Base-by-base conservation (phyloP, 2,888 invertebrate species). In the Calameuta filiformis region DNA sequence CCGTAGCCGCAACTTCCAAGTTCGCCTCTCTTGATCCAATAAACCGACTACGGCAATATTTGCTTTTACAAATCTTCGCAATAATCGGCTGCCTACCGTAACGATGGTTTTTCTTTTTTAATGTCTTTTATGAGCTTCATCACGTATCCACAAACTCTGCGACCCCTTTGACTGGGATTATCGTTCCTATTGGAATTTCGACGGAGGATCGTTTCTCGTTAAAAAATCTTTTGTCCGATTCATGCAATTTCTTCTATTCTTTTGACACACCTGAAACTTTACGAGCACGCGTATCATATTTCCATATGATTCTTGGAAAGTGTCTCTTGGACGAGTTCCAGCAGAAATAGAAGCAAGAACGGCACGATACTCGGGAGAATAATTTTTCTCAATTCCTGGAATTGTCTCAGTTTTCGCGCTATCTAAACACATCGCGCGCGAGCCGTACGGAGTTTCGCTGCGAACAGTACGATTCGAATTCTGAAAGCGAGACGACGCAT, bases 21-120 rank as follows among this genome's bases (percentile, higher is more conserved):
- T 56, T 40, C 40, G 80, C 77, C 80, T 77, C 81, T 78, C 82
- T 84, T 84, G 85, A 85, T 85, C 85, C 83, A 85, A 86, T 85
- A 84, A 86, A 81, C 80, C 23, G 78, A 76, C 78, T 73, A 76
- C 80, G 81, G 83, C 79, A 77, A 78, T 83, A 84, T 85, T 86
- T 85, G 84, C 79, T 81, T 81, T 71, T 33, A 71, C 71, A 71
- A 71, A 71, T 71, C 71, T 12, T 31, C 30, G 69, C 71, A 33
- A 34, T 71, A 71, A 71, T 71, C 33, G 31, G 71, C 23, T 56
- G 9, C 56, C 56, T 23, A 56, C 56, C 56, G 56, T 2, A 23
- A 23, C 6, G 23, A 15, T 12, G 3, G 9, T 0, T 23, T 23
- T 56, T n/a, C n/a, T 23, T 56, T 23, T 23, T 31, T 31, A 31